Conservation (phyloP, 2,113 vertebrate species). For the Cebus imitator region DNA sequence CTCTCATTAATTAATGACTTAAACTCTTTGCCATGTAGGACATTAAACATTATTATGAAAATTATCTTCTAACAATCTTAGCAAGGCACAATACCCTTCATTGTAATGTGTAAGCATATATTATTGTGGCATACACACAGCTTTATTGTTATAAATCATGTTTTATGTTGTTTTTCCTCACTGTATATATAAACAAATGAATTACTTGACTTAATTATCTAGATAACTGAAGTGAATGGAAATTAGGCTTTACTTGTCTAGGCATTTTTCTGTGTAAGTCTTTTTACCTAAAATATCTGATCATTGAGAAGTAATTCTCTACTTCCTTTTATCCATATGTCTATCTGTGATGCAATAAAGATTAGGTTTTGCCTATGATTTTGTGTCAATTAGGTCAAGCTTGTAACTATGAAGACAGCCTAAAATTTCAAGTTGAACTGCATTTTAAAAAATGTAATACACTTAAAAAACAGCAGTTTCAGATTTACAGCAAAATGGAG, state of each 20-base stretch:
- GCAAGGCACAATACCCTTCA: neutral
- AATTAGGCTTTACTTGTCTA: neutral
- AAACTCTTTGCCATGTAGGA: neutral
- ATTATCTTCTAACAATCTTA: neutral
- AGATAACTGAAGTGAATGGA: neutral
- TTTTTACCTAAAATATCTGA: neutral
- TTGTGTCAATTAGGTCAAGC: neutral
- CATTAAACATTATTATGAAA: neutral
- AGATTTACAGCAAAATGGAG: neutral
- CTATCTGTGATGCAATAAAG: neutral
- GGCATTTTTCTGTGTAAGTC: neutral
- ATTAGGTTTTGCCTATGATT: neutral
- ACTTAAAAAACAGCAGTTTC: neutral
- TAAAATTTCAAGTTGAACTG: neutral
- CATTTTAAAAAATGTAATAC: neutral
- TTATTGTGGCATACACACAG: neutral
- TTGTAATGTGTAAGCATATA: neutral
- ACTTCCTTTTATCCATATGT: neutral
- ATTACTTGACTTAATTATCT: neutral
- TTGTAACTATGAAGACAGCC: neutral
- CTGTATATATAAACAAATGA: neutral
- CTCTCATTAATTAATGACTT: neutral
- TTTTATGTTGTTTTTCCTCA: neutral
- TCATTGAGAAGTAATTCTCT: neutral
- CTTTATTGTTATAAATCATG: neutral